Evolutionary conservation across 2,888 invertebrate species (phyloP).

Genomic region (Nesidiocoris tenuis): DNA sequence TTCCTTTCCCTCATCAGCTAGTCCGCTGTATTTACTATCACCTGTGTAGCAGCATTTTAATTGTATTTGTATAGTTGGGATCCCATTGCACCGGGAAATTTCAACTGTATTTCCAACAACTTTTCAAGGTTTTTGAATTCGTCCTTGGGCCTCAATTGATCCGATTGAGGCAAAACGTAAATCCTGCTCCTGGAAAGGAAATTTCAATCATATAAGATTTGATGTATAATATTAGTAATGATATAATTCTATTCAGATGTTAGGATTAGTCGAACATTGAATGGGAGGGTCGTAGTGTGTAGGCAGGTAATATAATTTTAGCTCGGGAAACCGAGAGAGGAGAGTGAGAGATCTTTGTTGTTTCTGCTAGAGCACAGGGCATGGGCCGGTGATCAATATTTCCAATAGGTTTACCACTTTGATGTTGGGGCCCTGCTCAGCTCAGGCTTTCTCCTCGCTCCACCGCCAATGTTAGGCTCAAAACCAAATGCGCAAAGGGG

Average conservation of each 20-base stretch:
- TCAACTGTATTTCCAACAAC: too few relatives aligned
- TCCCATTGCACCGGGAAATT: too few relatives aligned
- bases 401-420: constrained; percentile 38
- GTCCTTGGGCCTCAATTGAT: too few relatives aligned
- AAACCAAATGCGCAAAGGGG: constrained; percentile 36
- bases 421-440: constrained; percentile 18
- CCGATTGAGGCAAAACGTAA: too few relatives aligned
- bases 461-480: constrained; percentile 38
- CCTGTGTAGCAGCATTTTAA: too few relatives aligned
- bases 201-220: too few relatives aligned
- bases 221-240: too few relatives aligned
- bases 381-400: constrained; percentile 38
- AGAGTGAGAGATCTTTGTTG: constrained; percentile 33
- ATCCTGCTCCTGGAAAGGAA: too few relatives aligned
- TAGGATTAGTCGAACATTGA: constrained; percentile 29
- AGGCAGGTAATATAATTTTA: constrained; percentile 34
- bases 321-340: not conserved
- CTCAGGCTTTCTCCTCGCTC: constrained; percentile 16
- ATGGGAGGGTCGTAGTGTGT: not conserved
- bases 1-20: too few relatives aligned
- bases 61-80: too few relatives aligned
- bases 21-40: too few relatives aligned
- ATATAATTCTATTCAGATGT: constrained; percentile 2
- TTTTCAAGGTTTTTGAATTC: too few relatives aligned
- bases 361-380: constrained; percentile 32